Conservation (phyloP, 2,113 vertebrate genomes). For the Caloenas nicobarica region DNA sequence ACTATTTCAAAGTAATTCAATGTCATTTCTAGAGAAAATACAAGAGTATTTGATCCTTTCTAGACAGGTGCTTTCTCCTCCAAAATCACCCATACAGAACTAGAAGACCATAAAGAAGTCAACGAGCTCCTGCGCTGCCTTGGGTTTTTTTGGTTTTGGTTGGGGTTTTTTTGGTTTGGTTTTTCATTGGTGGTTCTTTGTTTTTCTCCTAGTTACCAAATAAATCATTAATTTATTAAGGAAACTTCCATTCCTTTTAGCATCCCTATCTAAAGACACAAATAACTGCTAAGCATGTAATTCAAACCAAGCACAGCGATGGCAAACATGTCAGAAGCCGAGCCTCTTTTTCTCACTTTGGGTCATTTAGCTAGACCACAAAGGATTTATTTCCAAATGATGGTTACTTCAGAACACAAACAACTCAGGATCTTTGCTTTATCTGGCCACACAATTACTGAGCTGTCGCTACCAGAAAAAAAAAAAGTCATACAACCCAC, state of each 20-base stretch:
- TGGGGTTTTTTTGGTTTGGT: no score
- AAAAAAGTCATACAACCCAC: background rate
- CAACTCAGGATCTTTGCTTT: background rate
- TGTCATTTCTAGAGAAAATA: background rate
- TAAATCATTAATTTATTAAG: background rate
- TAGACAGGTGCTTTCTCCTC: background rate
- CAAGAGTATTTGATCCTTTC: background rate
- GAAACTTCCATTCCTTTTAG: background rate
- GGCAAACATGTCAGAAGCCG: background rate
- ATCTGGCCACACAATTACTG: background rate
- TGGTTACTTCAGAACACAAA: background rate
- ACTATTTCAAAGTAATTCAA: background rate
- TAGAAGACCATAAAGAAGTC: background rate
- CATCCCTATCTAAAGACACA: background rate
- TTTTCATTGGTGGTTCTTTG: no score
- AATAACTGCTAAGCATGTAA: fast-evolving
- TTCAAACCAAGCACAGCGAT: background rate
- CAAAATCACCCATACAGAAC: background rate
- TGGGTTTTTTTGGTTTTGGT: background rate
- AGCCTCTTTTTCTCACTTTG: background rate
- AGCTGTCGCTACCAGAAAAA: background rate
- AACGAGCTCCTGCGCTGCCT: background rate
- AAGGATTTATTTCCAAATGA: background rate
- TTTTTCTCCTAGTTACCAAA: background rate
- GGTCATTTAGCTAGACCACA: background rate